phyloP scores from a whole-genome alignment of 92 coral and sea anemone genomes.

The Actinernus sp. region DNA sequence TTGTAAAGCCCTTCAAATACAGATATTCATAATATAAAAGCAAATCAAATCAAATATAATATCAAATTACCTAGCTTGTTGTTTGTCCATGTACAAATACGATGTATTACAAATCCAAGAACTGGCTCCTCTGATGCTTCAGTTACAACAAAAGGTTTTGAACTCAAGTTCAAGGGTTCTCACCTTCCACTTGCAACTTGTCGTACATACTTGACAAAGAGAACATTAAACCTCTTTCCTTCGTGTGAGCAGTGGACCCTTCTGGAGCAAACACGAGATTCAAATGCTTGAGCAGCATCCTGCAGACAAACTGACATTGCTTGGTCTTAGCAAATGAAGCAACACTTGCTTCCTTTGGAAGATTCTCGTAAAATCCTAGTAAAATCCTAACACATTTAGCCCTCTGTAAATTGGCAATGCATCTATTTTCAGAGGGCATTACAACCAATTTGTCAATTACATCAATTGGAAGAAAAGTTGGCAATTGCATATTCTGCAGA shows the following conservation, averaged over 20 bases:
- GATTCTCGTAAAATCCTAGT: conserved; percentile 23
- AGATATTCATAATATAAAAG: too few species aligned
- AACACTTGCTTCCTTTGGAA: conserved; percentile 44
- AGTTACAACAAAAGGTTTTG: too few species aligned
- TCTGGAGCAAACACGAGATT: conserved; percentile 63
- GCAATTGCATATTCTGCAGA: conserved; percentile 50
- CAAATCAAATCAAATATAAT: too few species aligned
- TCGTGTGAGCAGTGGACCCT: conserved; percentile 62
- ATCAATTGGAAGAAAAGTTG: conserved; percentile 42
- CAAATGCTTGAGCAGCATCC: conserved; percentile 41
- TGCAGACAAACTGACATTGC: conserved; percentile 29
- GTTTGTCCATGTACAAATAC: too few species aligned
- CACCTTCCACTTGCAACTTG: conserved; percentile 64
- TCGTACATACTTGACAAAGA: conserved; percentile 58
- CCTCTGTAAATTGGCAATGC: conserved; percentile 59
- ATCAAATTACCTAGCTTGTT: too few species aligned
- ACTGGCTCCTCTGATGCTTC: too few species aligned
- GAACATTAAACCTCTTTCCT: conserved; percentile 48
- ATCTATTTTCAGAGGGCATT: conserved; percentile 12
- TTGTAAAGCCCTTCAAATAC: too few species aligned
- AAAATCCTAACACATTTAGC: conserved; percentile 58
- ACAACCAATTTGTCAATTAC: conserved; percentile 30
- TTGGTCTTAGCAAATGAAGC: conserved; percentile 70
- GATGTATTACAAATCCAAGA: too few species aligned
- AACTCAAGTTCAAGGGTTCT: conserved; percentile 12